These are phyloP conservation scores for Sipha flava DNA, from an alignment of 1,140 invertebrate species.

Conservation along the genomic window DNA sequence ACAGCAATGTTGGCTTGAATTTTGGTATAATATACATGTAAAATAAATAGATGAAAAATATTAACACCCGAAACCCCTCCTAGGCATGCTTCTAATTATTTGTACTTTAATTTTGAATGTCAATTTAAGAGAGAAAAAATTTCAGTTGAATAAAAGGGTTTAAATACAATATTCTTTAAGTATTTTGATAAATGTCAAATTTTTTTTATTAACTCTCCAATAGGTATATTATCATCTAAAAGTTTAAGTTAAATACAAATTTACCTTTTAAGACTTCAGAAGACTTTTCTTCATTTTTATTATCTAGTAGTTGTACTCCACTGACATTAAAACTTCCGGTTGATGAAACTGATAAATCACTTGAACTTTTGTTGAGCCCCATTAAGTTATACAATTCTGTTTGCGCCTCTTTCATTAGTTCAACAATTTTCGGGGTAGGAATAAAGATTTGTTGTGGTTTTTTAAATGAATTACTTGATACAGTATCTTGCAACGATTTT, in stretches of 20 bases:
- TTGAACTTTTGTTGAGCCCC: neutral
- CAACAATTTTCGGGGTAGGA: neutral
- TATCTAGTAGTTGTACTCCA: neutral
- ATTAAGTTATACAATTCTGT: neutral
- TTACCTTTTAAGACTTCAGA: neutral
- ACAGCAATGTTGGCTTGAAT: no score
- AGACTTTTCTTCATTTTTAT: neutral
- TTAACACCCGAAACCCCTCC: no score
- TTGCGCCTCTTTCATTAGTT: constrained; percentile 5
- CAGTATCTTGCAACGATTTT: neutral
- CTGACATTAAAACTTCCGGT: neutral
- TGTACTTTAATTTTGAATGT: no score
- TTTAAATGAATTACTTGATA: neutral
- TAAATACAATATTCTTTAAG: no score
- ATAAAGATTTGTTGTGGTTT: neutral
- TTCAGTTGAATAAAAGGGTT: no score
- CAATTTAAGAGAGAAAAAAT: no score
- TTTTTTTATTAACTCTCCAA: no score
- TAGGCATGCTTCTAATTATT: no score
- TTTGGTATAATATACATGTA: no score
- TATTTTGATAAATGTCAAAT: no score
- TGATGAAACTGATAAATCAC: neutral
- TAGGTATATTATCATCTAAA: no score
- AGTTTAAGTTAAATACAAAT: neutral
- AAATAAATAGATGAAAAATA: no score